These are phyloP conservation scores for Petrolisthes cinctipes DNA, from an alignment of 2,888 invertebrate genomes.

Conservation along the genomic window DNA sequence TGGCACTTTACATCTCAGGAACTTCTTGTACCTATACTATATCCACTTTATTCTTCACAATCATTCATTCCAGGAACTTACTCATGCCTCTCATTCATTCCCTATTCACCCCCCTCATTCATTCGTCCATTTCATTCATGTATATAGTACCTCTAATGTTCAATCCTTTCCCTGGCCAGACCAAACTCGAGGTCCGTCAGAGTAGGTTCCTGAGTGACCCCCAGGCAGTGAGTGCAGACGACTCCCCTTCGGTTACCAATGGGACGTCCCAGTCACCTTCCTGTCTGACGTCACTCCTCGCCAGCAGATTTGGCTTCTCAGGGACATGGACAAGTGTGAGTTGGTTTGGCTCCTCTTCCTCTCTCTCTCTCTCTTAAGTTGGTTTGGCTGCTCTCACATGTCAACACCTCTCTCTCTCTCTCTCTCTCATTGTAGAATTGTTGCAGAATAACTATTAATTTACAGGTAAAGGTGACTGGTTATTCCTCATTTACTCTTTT, in stretches of 20 bases:
- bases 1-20: too few relatives aligned
- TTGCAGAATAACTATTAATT: background rate
- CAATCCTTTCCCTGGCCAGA: background rate
- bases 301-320: constrained; percentile 69
- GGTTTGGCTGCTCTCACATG: background rate
- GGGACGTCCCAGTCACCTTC: constrained; percentile 86
- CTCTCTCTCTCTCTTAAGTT: background rate
- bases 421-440: too few relatives aligned
- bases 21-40: background rate
- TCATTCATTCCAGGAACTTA: too few relatives aligned
- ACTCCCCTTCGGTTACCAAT: constrained; percentile 76
- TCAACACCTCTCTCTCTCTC: background rate
- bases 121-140: too few relatives aligned
- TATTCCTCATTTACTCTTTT: background rate
- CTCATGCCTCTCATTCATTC: too few relatives aligned
- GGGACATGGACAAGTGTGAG: constrained; percentile 67
- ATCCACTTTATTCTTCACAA: too few relatives aligned
- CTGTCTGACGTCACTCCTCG: constrained; percentile 71
- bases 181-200: constrained; percentile 75
- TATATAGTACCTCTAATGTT: too few relatives aligned
- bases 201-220: constrained; percentile 82
- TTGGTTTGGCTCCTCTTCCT: constrained; percentile 65
- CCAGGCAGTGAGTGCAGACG: constrained; percentile 69
- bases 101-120: too few relatives aligned
- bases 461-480: background rate